A percentile compares a stretch with the other conserved stretches of the same genome.
Evolutionary conservation across 2,888 invertebrate species (phyloP).

Genomic region (Ligdia adustata): DNA sequence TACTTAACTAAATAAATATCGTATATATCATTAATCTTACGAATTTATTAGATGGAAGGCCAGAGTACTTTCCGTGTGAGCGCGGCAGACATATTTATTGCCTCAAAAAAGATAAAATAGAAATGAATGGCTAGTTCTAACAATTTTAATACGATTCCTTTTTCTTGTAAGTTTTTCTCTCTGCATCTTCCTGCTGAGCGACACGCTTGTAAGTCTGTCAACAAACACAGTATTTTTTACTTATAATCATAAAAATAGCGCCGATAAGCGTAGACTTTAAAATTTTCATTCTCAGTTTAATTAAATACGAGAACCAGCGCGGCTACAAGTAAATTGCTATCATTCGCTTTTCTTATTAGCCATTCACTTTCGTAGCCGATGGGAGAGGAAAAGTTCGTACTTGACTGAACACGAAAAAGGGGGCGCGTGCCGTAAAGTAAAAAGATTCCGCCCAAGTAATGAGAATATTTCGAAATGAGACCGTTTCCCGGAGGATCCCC

Average conservation of each 20-base stretch:
- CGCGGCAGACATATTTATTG: slow-evolving; percentile 75
- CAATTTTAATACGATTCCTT: slow-evolving; percentile 58
- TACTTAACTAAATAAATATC: slow-evolving; percentile 74
- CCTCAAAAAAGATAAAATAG: slow-evolving; percentile 66
- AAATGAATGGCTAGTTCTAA: slow-evolving; percentile 60
- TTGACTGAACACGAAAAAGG: slow-evolving; percentile 65
- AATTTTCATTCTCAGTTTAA: slow-evolving; percentile 59
- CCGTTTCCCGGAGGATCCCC: slow-evolving; percentile 55
- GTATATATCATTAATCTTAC: slow-evolving; percentile 76
- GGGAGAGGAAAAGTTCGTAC: slow-evolving; percentile 66
- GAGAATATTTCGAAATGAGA: slow-evolving; percentile 69
- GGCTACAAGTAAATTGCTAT: slow-evolving; percentile 62
- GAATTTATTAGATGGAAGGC: slow-evolving; percentile 72
- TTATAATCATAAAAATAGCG: slow-evolving; percentile 30
- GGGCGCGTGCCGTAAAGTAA: slow-evolving; percentile 63
- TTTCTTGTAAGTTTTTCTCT: slow-evolving; percentile 46
- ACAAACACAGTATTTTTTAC: slow-evolving; percentile 45
- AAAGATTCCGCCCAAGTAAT: slow-evolving; percentile 70
- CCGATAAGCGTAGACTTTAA: slow-evolving; percentile 18
- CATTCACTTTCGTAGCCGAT: slow-evolving; percentile 62
- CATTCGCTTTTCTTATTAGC: slow-evolving; percentile 73
- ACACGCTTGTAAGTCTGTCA: slow-evolving; percentile 60
- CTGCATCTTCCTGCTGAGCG: slow-evolving; percentile 54
- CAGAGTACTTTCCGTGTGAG: slow-evolving; percentile 64
- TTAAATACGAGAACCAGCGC: slow-evolving; percentile 56